Evolutionary conservation across 1,140 invertebrate genomes (phyloP), one percentile per base, ranked within the genome.

Genomic region (Anastatus disparis): DNA sequence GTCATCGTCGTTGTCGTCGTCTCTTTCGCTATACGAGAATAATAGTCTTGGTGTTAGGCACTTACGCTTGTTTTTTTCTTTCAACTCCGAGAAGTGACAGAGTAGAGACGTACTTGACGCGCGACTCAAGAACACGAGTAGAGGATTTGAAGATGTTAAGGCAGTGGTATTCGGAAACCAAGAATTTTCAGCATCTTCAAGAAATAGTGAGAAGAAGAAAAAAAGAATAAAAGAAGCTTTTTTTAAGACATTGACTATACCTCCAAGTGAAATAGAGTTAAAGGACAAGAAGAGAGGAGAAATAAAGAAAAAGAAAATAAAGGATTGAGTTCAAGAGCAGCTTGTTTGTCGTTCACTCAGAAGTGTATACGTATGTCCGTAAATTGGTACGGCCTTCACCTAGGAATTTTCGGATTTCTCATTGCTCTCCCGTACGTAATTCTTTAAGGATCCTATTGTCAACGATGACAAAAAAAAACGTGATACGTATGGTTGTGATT

Each of bases 291-390:
- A 62, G 64, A 64, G 72, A 71, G 75, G 74, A 46, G 59, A 70
- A 65, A 69, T 69, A 63, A 55, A 27, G 71, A 59, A 12, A 53
- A 48, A 27, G 69, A 72, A 10, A 38, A 46, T 71, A 80, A 76
- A 76, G 42, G 75, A 75, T 4, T 35, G 31, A 20, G 6, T 31
- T 58, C 35, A 40, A 78, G 77, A 76, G 77, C 71, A 53, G 65
- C 50, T 77, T 82, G 77, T 81, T 81, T 81, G 78, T 75, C 73
- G 74, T 81, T 76, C 78, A 77, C 79, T 78, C 66, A 70, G 55
- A 59, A 66, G n/a, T n/a, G n/a, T n/a, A n/a, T n/a, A n/a, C 53
- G 67, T 75, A 72, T 75, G 76, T 74, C 73, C 70, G 74, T 61
- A 79, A 80, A 81, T 79, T 81, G 77, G 75, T 44, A 44, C 76